A percentile compares a stretch with the other conserved stretches of the same genome.
Conservation (phyloP, 1,140 invertebrate genomes). For the Oreohelix idahoensis region DNA sequence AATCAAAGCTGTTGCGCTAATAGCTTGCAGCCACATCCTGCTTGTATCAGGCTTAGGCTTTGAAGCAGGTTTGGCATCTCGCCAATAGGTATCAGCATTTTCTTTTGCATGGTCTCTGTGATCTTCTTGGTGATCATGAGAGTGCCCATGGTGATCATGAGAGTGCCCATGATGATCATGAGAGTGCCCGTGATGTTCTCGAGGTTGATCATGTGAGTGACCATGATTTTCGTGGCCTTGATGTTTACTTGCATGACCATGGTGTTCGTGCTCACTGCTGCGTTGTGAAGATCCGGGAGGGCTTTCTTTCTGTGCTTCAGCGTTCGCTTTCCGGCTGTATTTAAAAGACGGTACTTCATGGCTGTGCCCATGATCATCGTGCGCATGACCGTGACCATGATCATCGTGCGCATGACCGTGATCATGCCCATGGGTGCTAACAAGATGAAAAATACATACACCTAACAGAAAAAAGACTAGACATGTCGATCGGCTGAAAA, state of each 20-base stretch:
- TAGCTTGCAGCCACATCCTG: constrained; percentile 66
- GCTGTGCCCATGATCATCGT: constrained; percentile 48
- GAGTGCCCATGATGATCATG: constrained; percentile 47
- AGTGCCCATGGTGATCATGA: constrained; percentile 44
- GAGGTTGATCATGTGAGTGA: constrained; percentile 48
- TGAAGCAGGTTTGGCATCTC: background rate
- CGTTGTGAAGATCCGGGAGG: constrained; percentile 29
- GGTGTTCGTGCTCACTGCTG: constrained; percentile 43
- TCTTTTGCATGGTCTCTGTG: constrained; percentile 45
- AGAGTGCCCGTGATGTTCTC: constrained; percentile 42
- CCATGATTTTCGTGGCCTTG: constrained; percentile 36
- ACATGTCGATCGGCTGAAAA: background rate
- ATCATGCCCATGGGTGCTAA: constrained; percentile 42
- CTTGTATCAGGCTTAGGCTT: constrained; percentile 17
- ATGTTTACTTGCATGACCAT: constrained; percentile 38
- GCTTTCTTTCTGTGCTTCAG: constrained; percentile 82
- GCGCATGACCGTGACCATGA: constrained; percentile 47
- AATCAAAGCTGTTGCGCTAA: constrained; percentile 89
- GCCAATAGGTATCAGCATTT: constrained; percentile 30
- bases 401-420: constrained; percentile 48
- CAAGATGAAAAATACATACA: constrained; percentile 2
- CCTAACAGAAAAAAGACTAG: constrained; percentile 12
- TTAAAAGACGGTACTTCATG: constrained; percentile 61
- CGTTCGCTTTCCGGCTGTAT: constrained; percentile 62
- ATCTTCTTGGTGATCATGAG: constrained; percentile 52